Evolutionary conservation across 2,888 invertebrate genomes (phyloP).

Genomic region (Sericinus montela): DNA sequence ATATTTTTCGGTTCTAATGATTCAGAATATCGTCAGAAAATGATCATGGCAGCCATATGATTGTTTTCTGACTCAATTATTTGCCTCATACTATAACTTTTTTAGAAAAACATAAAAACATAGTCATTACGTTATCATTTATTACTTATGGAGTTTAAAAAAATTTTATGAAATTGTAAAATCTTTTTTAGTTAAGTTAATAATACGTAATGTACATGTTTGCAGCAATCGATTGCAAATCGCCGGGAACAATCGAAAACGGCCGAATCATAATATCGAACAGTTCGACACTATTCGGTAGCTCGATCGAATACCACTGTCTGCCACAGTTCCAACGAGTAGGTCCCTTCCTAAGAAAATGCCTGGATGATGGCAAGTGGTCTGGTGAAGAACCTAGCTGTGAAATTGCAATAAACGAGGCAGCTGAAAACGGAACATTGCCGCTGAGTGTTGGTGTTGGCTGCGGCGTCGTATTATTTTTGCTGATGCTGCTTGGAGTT

Average conservation of each 20-base stretch:
- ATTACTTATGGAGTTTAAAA: too few species aligned
- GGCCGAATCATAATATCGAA: constrained; percentile 93
- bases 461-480: constrained; percentile 88
- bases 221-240: constrained; percentile 90
- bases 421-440: constrained; percentile 84
- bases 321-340: constrained; percentile 89
- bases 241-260: constrained; percentile 88
- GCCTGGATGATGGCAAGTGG: constrained; percentile 91
- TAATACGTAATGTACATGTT: too few species aligned
- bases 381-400: constrained; percentile 92
- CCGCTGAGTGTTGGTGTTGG: constrained; percentile 92
- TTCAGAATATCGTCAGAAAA: too few species aligned
- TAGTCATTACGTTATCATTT: too few species aligned
- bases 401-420: constrained; percentile 84
- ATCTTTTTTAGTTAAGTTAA: too few species aligned
- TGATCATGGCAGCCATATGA: too few species aligned
- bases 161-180: too few species aligned
- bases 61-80: too few species aligned
- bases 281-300: constrained; percentile 89
- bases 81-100: too few species aligned
- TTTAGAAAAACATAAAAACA: too few species aligned
- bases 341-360: constrained; percentile 90
- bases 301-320: constrained; percentile 94
- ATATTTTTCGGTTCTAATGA: too few species aligned
- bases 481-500: constrained; percentile 87